Conservation (phyloP, 2,797 vertebrate genomes). For the Takifugu ocellatus region DNA sequence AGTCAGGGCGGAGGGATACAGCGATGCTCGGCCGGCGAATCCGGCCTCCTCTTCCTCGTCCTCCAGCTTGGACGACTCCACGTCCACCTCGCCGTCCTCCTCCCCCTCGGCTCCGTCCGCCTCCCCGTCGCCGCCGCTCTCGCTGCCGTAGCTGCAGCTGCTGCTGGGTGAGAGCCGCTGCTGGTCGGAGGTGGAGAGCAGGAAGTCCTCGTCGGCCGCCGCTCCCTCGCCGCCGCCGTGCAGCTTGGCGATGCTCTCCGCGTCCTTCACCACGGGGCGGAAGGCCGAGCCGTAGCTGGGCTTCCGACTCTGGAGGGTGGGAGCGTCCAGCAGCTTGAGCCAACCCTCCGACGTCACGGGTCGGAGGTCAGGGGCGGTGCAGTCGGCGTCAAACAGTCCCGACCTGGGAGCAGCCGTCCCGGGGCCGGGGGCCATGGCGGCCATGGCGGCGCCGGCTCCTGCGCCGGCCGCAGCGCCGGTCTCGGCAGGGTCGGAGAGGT, state of each 20-base stretch:
- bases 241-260: slow-evolving; percentile 90
- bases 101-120: slow-evolving; percentile 54
- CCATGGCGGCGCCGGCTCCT: slow-evolving; percentile 43
- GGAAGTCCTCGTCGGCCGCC: background rate
- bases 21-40: slow-evolving; percentile 54
- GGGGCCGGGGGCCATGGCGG: slow-evolving; percentile 42
- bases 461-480: slow-evolving; percentile 46
- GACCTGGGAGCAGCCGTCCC: slow-evolving; percentile 58
- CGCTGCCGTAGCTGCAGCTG: slow-evolving; percentile 88
- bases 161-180: slow-evolving; percentile 75
- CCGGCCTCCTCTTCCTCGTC: slow-evolving; percentile 76
- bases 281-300: slow-evolving; percentile 89
- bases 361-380: slow-evolving; percentile 68
- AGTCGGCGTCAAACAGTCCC: slow-evolving; percentile 81
- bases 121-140: slow-evolving; percentile 73
- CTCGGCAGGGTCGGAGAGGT: slow-evolving; percentile 82
- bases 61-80: slow-evolving; percentile 73
- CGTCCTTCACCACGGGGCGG: slow-evolving; percentile 89
- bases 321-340: slow-evolving; percentile 78
- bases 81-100: slow-evolving; percentile 85
- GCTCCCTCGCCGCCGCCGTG: slow-evolving; percentile 66
- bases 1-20: slow-evolving; percentile 50
- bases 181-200: slow-evolving; percentile 35
- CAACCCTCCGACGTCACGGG: slow-evolving; percentile 76
- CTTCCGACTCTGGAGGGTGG: slow-evolving; percentile 73